A percentile compares a stretch with the other conserved stretches of the same genome.
Evolutionary conservation across 2,113 vertebrate genomes (phyloP).

Genomic region (Herpetotheres cachinnans): DNA sequence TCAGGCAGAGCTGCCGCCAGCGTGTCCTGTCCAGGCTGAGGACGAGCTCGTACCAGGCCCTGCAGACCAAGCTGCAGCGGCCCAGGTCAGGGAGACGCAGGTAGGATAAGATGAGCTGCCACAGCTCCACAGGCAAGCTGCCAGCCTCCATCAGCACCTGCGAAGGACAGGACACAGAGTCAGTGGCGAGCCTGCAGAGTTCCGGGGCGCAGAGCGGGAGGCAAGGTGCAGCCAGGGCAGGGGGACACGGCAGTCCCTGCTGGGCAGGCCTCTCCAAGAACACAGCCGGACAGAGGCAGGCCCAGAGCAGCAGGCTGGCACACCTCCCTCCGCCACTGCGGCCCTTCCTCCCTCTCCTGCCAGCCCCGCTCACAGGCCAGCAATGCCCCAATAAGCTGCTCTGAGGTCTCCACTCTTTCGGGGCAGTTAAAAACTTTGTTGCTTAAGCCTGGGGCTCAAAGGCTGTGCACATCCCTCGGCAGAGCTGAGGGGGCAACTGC

Average conservation of each 20-base stretch:
- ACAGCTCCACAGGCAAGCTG: constrained; percentile 81
- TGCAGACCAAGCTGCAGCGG: constrained; percentile 87
- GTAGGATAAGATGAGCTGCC: constrained; percentile 86
- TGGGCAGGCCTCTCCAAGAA: rapidly evolving
- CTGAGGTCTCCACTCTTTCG: not conserved
- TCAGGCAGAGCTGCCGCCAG: constrained; percentile 87
- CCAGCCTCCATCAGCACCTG: constrained; percentile 79
- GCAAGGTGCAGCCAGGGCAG: too few relatives aligned
- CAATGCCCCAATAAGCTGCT: too few relatives aligned
- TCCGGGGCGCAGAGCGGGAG: not conserved
- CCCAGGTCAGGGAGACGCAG: constrained; percentile 84
- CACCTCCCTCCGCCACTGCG: too few relatives aligned
- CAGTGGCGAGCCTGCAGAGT: not conserved
- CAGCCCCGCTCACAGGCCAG: rapidly evolving
- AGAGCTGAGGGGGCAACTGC: too few relatives aligned
- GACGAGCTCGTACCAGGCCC: constrained; percentile 83
- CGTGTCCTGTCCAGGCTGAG: constrained; percentile 89
- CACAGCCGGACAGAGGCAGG: not conserved
- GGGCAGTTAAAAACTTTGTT: not conserved
- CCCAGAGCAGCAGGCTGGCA: too few relatives aligned
- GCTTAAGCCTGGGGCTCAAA: not conserved
- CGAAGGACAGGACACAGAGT: not conserved
- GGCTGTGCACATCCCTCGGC: not conserved
- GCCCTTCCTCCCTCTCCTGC: not conserved
- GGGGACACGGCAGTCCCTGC: rapidly evolving